Conservation (phyloP, 64 coral and sea anemone species). For the Platygyra sinensis region DNA sequence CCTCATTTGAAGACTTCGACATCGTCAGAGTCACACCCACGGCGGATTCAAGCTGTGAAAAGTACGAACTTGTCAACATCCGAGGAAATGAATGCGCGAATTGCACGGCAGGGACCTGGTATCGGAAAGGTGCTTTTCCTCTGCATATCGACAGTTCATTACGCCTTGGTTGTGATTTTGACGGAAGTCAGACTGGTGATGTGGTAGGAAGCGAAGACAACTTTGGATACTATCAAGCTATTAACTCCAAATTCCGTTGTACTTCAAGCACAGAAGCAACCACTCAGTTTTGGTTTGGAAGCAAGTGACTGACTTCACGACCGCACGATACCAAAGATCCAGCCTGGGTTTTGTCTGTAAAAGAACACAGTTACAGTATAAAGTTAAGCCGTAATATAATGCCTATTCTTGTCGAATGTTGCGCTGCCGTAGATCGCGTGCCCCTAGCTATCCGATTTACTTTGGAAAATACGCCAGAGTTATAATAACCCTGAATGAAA, state of each 20-base stretch:
- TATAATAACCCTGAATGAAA: too few species aligned
- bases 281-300: not conserved
- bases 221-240: slow-evolving; percentile 24
- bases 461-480: too few species aligned
- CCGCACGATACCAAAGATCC: not conserved
- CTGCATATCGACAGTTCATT: not conserved
- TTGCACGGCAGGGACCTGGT: slow-evolving; percentile 1
- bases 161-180: not conserved
- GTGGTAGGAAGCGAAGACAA: slow-evolving; percentile 26
- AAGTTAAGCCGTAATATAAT: too few species aligned
- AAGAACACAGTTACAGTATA: too few species aligned
- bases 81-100: slow-evolving; percentile 15
- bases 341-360: not conserved
- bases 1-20: slow-evolving; percentile 16
- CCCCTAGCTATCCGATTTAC: too few species aligned
- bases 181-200: not conserved
- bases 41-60: not conserved
- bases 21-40: not conserved
- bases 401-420: too few species aligned
- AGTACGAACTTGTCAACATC: slow-evolving; percentile 47
- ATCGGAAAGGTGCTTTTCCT: not conserved
- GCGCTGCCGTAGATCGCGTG: too few species aligned
- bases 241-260: slow-evolving; percentile 33
- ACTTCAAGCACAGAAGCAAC: not conserved
- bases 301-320: not conserved